These are phyloP conservation scores for Mesocentrotus franciscanus DNA, from an alignment of 53 echinoderm and acorn worm species.

Conservation along the genomic window DNA sequence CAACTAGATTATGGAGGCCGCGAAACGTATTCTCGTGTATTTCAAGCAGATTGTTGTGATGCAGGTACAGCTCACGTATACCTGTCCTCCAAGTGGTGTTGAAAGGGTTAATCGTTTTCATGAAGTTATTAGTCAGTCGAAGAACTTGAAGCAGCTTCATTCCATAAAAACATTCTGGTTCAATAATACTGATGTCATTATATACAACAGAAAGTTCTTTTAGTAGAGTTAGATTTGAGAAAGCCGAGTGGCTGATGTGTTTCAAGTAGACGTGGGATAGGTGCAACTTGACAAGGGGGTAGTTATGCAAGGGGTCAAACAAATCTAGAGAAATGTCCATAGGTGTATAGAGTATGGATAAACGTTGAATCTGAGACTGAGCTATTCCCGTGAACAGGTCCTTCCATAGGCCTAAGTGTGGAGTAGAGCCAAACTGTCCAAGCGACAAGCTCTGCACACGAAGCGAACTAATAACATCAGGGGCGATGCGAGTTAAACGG, in stretches of 20 bases:
- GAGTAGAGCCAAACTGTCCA: not conserved
- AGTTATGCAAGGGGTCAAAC: slow-evolving; percentile 16
- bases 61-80: not conserved
- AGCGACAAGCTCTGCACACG: not conserved
- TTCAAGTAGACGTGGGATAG: not conserved
- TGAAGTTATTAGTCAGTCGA: not conserved
- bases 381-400: not conserved
- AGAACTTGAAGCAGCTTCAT: not conserved
- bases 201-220: not conserved
- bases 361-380: not conserved
- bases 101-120: not conserved
- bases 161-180: slow-evolving; percentile 18
- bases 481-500: not conserved
- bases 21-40: not conserved
- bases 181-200: not conserved
- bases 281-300: not conserved
- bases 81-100: not conserved
- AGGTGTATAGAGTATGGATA: not conserved
- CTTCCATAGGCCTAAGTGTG: not conserved
- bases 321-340: not conserved
- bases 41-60: not conserved
- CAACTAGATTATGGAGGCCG: not conserved
- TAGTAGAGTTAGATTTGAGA: not conserved
- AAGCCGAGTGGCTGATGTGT: not conserved
- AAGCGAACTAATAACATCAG: not conserved